Base-by-base conservation (phyloP, 2,888 invertebrate species). In the Zygothrica quintamaculata region DNA sequence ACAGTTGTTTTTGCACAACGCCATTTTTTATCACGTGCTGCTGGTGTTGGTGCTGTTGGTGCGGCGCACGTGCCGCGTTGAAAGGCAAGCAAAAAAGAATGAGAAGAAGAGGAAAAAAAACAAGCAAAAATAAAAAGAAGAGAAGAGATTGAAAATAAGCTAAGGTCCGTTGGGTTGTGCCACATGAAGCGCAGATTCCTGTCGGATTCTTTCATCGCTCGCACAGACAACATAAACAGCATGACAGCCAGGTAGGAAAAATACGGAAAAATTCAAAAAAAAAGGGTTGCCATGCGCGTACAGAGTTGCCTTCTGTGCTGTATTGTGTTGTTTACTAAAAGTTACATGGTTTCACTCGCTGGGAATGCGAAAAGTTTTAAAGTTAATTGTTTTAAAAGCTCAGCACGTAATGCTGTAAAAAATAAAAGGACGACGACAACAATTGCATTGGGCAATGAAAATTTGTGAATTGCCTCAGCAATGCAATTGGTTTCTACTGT, bases 351-450 rank as follows among this genome's bases (percentile, higher is more conserved):
- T 29, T 2, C 29, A 22, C 18, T 22, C 43, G 40, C 12, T 31
- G 9, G 33, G 62, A 53, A 73, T 64, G 70, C 62, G 26, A 44
- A 76, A 80, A 69, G 71, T 78, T 75, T 55, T 42, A 44, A 59
- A 65, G 75, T 76, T 88, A 87, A 86, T 88, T 86, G 84, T 81
- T 86, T 86, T 62, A 59, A 65, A 73, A 84, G 70, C 70, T 51
- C 48, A 40, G 52, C 75, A 77, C 87, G 77, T 76, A 59, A 18
- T 58, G 33, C 29, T 5, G 15, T 36, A 51, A 42, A 65, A 61
- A 51, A 57, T 48, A 43, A 51, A 43, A 36, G 9, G 29, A n/a
- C n/a, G 7, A 9, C 34, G 9, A 34, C 11, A 11, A 3, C 60
- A 59, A 56, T 66, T 48, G 13, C 55, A 50, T 33, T 42, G 12